Evolutionary conservation across 2,113 vertebrate genomes (phyloP), one percentile per base, ranked within the genome.

Genomic region (Phyllostomus hastatus): DNA sequence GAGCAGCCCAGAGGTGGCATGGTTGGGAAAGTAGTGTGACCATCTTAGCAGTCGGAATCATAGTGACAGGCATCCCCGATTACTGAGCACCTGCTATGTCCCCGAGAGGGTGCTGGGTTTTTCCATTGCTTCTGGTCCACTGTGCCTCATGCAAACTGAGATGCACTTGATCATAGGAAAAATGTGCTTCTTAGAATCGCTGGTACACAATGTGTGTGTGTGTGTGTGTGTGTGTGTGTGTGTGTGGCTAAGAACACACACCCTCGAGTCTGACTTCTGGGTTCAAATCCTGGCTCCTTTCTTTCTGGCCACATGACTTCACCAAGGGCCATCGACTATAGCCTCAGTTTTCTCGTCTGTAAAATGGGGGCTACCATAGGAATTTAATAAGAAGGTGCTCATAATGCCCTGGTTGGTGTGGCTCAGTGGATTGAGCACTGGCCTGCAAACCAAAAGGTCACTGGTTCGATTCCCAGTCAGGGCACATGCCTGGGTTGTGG

Each of bases 71-170:
- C 35, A 1, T 24, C 35, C 31, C 12, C 54, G 12, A 16, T 35
- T 7, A 22, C 0, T 17, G 52, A 79, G 69, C 16, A 0, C 59
- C 57, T 79, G 5, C 75, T 57, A 35, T 10, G 6, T 50, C 43
- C 66, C 33, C 24, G 4, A 8, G 0, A 2, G 0, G 28, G 43
- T 1, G 0, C n/a, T 24, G 11, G 0, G 3, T 7, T 10, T 38
- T 72, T 28, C 4, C 20, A 7, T 31, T 5, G 80, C 50, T 61
- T 64, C 26, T 54, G 15, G 5, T 33, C 50, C n/a, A 0, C 1
- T 2, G 19, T 10, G 10, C 41, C 20, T 26, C 48, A 1, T 12
- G 22, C 15, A 11, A 2, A 8, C 64, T 12, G 1, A 54, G 86
- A 70, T 0, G 0, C 16, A 50, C 52, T 7, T 20, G 72, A n/a